phyloP scores from a whole-genome alignment of 1,140 invertebrate genomes.

The Tetramorium simillimum region DNA sequence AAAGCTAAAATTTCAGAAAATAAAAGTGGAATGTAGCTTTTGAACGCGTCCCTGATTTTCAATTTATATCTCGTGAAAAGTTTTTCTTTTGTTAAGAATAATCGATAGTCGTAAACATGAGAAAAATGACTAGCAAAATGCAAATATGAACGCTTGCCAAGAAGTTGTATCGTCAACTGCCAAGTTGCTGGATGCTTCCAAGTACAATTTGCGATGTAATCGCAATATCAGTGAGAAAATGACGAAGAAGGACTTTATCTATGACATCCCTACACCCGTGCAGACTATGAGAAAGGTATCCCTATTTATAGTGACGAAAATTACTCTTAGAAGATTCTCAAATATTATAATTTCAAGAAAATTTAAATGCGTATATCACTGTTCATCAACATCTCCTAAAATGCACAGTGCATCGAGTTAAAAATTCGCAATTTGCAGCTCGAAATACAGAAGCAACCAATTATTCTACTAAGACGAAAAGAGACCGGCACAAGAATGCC shows the following conservation, averaged over 20 bases:
- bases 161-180: background rate
- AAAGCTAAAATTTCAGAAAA: background rate
- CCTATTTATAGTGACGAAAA: background rate
- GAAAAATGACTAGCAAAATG: slow-evolving; percentile 45
- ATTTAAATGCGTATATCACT: too few relatives aligned
- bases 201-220: slow-evolving; percentile 79
- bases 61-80: background rate
- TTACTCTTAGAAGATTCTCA: background rate
- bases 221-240: slow-evolving; percentile 78
- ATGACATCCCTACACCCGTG: slow-evolving; percentile 72
- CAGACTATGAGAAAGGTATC: slow-evolving; percentile 68
- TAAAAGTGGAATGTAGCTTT: background rate
- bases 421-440: slow-evolving; percentile 45
- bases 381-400: background rate
- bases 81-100: slow-evolving; percentile 8
- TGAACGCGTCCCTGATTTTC: background rate
- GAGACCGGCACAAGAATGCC: slow-evolving; percentile 54
- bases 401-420: background rate
- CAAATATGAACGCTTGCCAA: slow-evolving; percentile 59
- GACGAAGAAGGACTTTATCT: slow-evolving; percentile 79
- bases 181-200: slow-evolving; percentile 65
- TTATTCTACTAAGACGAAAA: slow-evolving; percentile 67
- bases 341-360: slow-evolving; percentile 1
- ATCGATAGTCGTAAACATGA: background rate
- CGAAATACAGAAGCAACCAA: slow-evolving; percentile 56